Evolutionary conservation across 2,888 invertebrate genomes (phyloP).

Genomic region (Drosophila borealis): DNA sequence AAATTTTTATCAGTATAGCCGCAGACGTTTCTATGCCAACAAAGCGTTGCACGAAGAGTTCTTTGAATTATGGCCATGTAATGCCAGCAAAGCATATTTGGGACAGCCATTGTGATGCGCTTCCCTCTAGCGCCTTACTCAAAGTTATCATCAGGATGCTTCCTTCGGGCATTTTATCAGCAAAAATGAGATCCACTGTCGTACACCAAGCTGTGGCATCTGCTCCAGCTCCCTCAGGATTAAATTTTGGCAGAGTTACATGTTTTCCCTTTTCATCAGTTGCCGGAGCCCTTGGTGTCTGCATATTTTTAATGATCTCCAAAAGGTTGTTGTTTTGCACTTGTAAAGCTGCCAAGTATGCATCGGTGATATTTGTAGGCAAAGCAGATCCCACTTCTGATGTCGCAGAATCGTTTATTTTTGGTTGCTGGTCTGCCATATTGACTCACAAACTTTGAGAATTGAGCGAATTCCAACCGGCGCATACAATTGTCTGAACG

Average conservation of each 20-base stretch:
- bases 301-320: no score
- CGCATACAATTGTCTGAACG: no score
- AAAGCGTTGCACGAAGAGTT: slow-evolving; percentile 8
- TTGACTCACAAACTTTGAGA: no score
- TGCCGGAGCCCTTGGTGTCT: slow-evolving; percentile 22
- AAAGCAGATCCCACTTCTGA: no score
- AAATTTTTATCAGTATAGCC: not conserved
- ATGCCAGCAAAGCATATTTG: slow-evolving; percentile 7
- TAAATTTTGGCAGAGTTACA: slow-evolving; percentile 2
- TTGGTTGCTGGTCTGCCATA: no score
- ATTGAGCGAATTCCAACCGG: no score
- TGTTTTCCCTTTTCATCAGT: slow-evolving; percentile 1
- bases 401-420: no score
- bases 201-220: not conserved
- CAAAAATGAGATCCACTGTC: slow-evolving; percentile 1
- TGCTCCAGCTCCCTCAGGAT: not conserved
- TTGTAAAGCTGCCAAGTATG: no score
- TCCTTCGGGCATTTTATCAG: not conserved
- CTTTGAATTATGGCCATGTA: slow-evolving; percentile 8
- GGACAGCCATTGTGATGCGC: not conserved
- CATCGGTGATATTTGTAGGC: no score
- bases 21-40: slow-evolving; percentile 6
- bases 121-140: not conserved
- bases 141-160: not conserved
- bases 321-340: no score